phyloP scores from a whole-genome alignment of 2,113 vertebrate species.

The Callaeas wilsoni region DNA sequence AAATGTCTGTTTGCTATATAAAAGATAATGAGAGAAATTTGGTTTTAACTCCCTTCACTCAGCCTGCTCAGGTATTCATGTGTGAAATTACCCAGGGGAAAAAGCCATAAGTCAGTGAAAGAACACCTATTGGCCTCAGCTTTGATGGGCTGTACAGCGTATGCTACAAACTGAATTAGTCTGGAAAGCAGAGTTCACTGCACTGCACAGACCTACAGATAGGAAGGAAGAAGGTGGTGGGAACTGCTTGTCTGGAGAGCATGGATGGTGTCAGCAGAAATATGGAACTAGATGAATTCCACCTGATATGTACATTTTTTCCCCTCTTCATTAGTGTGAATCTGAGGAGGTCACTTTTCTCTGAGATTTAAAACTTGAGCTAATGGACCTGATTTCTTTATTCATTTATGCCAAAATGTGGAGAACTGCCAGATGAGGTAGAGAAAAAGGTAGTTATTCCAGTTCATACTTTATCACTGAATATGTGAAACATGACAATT shows the following conservation, averaged over 20 bases:
- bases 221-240: neutral
- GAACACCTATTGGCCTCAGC: neutral
- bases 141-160: conserved; percentile 2
- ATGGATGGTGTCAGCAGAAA: neutral
- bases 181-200: conserved; percentile 17
- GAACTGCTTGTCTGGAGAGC: neutral
- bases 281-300: neutral
- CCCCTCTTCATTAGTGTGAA: neutral
- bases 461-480: neutral
- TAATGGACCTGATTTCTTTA: neutral
- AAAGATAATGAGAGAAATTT: conserved; percentile 61
- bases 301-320: neutral
- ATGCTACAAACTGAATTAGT: conserved; percentile 22
- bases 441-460: neutral
- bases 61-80: conserved; percentile 29
- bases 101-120: conserved; percentile 4
- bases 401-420: neutral
- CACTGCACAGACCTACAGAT: neutral
- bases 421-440: neutral
- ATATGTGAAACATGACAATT: neutral
- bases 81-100: conserved; percentile 62
- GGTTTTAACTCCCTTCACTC: conserved; percentile 34
- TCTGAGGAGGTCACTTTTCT: neutral
- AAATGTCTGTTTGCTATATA: conserved; percentile 49
- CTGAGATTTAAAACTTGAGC: neutral